Conservation (phyloP, 92 coral and sea anemone genomes). For the Palythoa caribaeorum region DNA sequence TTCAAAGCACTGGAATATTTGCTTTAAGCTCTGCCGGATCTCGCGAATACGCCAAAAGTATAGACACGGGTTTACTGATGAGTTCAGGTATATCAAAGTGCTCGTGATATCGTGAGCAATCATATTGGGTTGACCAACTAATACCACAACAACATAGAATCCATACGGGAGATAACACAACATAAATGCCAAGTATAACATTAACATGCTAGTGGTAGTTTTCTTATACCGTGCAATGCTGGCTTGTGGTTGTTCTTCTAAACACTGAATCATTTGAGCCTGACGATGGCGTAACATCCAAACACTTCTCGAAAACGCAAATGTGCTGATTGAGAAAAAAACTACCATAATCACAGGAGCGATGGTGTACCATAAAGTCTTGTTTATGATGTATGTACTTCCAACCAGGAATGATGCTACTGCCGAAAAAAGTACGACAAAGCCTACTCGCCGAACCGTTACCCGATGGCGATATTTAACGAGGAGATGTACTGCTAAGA, state of each 20-base stretch:
- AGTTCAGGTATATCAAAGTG: slow-evolving; percentile 25
- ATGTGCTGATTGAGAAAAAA: slow-evolving; percentile 24
- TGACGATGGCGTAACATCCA: slow-evolving; percentile 4
- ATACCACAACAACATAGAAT: slow-evolving; percentile 16
- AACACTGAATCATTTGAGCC: not conserved
- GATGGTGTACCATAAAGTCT: slow-evolving; percentile 14
- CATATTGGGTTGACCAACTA: not conserved
- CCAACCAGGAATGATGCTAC: not conserved
- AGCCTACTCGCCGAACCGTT: not conserved
- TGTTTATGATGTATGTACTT: slow-evolving; percentile 20
- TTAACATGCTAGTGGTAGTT: slow-evolving; percentile 21
- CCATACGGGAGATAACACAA: slow-evolving; percentile 26
- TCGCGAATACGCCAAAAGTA: slow-evolving; percentile 40
- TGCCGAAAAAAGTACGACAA: not conserved
- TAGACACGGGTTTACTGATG: slow-evolving; percentile 23
- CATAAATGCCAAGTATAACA: slow-evolving; percentile 16
- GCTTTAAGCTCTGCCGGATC: slow-evolving; percentile 6
- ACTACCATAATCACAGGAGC: not conserved
- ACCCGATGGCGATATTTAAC: slow-evolving; percentile 15
- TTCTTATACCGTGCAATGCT: slow-evolving; percentile 8
- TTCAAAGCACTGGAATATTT: not conserved
- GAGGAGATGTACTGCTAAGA: slow-evolving; percentile 29
- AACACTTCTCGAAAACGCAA: slow-evolving; percentile 10
- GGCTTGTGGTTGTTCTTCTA: slow-evolving; percentile 1
- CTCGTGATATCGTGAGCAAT: slow-evolving; percentile 38